phyloP scores from a whole-genome alignment of 1,140 invertebrate genomes.

The Macrosteles quadrilineatus region DNA sequence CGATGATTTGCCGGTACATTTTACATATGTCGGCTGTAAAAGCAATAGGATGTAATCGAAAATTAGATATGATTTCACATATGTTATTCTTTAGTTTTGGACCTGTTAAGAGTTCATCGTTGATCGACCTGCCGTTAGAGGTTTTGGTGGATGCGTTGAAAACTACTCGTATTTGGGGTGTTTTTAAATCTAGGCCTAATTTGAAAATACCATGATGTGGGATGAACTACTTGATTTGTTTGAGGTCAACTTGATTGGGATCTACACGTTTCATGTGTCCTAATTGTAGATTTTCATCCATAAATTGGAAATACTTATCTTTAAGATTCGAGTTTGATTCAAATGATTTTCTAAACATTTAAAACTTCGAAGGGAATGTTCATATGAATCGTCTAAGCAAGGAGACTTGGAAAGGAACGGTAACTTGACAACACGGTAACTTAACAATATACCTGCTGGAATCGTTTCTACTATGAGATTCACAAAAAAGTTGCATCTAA shows the following conservation, averaged over 20 bases:
- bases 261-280: conserved; percentile 41
- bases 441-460: conserved; percentile 12
- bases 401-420: conserved; percentile 17
- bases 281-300: conserved; percentile 42
- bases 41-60: conserved; percentile 42
- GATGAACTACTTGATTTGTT: conserved; percentile 40
- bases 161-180: conserved; percentile 47
- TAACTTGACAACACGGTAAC: no score
- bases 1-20: conserved; percentile 37
- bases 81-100: conserved; percentile 49
- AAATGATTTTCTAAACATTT: conserved; percentile 19
- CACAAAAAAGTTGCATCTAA: no score
- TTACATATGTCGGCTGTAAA: conserved; percentile 46
- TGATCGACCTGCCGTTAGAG: conserved; percentile 42
- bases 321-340: conserved; percentile 13
- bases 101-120: conserved; percentile 47
- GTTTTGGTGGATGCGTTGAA: conserved; percentile 46
- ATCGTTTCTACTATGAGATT: conserved; percentile 16
- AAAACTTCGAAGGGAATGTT: conserved; percentile 31
- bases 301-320: conserved; percentile 41
- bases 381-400: conserved; percentile 25
- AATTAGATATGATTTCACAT: conserved; percentile 46
- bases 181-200: conserved; percentile 37
- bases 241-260: background rate
- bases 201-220: conserved; percentile 46